phyloP scores from a whole-genome alignment of 2,113 vertebrate species.

The Poeciliopsis prolifica region DNA sequence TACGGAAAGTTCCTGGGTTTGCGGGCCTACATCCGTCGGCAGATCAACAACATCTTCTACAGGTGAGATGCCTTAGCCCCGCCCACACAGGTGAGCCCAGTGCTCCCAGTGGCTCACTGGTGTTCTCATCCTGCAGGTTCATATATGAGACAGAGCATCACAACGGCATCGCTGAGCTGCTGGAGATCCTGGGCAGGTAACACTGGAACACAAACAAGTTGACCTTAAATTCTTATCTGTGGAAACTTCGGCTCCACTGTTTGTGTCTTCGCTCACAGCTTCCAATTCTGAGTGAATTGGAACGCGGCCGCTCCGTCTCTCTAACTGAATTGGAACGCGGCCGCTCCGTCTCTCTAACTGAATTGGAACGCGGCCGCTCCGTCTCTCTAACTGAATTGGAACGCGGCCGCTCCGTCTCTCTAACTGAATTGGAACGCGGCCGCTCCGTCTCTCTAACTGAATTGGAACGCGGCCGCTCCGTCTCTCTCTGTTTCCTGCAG shows the following conservation, averaged over 20 bases:
- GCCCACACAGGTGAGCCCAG: neutral
- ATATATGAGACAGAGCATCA: conserved; percentile 98
- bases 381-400: no score
- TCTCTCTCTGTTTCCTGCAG: conserved; percentile 62
- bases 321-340: no score
- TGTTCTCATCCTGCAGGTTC: conserved; percentile 79
- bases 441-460: no score
- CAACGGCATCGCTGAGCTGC: conserved; percentile 96
- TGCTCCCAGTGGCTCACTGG: neutral
- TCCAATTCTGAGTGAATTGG: no score
- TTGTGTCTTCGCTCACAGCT: no score
- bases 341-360: no score
- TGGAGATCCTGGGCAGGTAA: conserved; percentile 97
- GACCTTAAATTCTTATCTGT: no score
- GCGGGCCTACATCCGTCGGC: conserved; percentile 92
- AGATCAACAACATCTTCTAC: conserved; percentile 98
- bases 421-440: no score
- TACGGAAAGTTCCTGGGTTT: conserved; percentile 98
- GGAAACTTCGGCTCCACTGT: no score
- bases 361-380: no score
- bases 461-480: no score
- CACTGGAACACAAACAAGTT: neutral
- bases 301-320: no score
- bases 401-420: neutral
- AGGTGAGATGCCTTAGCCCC: conserved; percentile 38